Evolutionary conservation across 2,113 vertebrate species (phyloP).

Genomic region (Bujurquina vittata): DNA sequence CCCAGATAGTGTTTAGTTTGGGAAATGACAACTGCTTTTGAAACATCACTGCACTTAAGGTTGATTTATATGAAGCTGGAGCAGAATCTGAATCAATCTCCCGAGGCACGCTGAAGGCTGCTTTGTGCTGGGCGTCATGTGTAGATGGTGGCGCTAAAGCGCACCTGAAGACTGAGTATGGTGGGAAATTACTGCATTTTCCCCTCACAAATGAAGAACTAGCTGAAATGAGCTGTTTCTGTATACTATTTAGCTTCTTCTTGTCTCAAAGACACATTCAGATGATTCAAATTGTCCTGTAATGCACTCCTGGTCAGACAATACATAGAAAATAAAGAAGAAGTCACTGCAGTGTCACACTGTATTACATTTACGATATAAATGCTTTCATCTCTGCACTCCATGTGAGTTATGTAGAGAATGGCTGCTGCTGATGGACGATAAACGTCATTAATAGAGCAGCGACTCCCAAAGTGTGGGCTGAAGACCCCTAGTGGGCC

Average conservation of each 20-base stretch:
- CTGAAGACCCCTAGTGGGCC: not conserved
- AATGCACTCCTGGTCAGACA: not conserved
- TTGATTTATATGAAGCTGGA: slow-evolving; percentile 58
- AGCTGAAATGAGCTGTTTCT: not conserved
- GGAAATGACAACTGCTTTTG: slow-evolving; percentile 41
- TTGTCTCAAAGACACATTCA: not conserved
- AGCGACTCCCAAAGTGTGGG: not conserved
- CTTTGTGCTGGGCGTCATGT: not conserved
- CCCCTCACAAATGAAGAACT: not conserved
- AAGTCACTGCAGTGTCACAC: not conserved
- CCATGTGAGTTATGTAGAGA: not conserved
- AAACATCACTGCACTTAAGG: slow-evolving; percentile 48
- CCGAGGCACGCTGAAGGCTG: slow-evolving; percentile 9
- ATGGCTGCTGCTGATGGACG: not conserved
- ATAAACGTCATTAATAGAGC: not conserved
- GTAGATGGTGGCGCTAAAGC: slow-evolving; percentile 10
- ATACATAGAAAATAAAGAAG: not conserved
- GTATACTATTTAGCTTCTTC: not conserved
- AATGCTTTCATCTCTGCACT: not conserved
- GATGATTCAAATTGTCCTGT: not conserved
- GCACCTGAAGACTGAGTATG: not conserved
- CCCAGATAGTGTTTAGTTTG: slow-evolving; percentile 61
- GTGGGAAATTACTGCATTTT: not conserved
- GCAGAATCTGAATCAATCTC: slow-evolving; percentile 28
- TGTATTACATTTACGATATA: not conserved